Percentiles rank a stretch among this genome's conserved stretches.
phyloP scores from a whole-genome alignment of 2,797 vertebrate species.

The Typhlichthys eigenmanni region DNA sequence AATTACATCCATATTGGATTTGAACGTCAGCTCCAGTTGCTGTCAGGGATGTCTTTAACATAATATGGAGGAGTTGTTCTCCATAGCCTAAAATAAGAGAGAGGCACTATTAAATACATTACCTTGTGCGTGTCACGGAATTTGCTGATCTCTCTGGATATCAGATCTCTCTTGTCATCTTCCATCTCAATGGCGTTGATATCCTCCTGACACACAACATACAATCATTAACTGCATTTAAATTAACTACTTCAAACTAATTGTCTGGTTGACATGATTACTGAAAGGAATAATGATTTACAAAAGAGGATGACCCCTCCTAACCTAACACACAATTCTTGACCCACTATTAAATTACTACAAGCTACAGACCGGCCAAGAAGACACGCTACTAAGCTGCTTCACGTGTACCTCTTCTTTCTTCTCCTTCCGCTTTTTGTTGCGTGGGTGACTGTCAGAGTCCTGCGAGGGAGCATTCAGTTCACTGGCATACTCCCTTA shows the following conservation, averaged over 20 bases:
- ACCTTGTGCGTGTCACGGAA: conserved; percentile 99
- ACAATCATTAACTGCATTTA: conserved; percentile 18
- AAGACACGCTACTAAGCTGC: neutral
- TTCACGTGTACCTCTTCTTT: conserved; percentile 89
- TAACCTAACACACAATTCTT: no score
- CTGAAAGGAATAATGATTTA: no score
- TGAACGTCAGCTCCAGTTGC: conserved; percentile 34
- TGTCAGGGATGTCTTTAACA: conserved; percentile 36
- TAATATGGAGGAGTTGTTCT: conserved; percentile 40
- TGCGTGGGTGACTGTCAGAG: conserved; percentile 92
- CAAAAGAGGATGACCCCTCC: no score
- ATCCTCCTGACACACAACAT: conserved; percentile 86
- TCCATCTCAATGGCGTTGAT: conserved; percentile 99
- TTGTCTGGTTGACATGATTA: no score
- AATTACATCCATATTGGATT: conserved; percentile 11
- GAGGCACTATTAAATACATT: conserved; percentile 74
- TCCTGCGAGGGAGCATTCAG: conserved; percentile 95
- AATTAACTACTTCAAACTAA: conserved; percentile 13
- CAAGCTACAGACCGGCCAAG: neutral
- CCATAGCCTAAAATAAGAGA: conserved; percentile 42
- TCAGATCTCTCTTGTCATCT: conserved; percentile 99
- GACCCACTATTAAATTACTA: no score
- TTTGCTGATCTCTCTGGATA: conserved; percentile 99
- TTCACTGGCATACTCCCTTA: conserved; percentile 95
- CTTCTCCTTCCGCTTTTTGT: conserved; percentile 98